Conservation (phyloP, 2,888 invertebrate species). For the Boloria euphrosyne region DNA sequence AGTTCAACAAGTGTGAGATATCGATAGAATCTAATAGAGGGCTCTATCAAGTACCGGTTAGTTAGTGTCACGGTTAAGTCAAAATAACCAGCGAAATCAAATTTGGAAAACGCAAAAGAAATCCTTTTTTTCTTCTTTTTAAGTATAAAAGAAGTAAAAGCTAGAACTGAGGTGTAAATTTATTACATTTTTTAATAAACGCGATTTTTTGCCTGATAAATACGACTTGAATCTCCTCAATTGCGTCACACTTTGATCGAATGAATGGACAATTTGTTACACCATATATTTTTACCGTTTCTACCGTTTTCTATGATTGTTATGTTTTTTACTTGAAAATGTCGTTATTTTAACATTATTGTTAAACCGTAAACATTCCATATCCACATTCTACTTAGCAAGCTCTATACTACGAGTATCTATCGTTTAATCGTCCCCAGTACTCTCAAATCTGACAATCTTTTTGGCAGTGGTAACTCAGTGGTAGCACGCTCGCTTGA, state of each 20-base stretch:
- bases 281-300: slow-evolving; percentile 28
- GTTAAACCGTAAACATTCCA: slow-evolving; percentile 6
- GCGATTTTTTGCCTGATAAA: slow-evolving; percentile 26
- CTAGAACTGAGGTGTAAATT: slow-evolving; percentile 14
- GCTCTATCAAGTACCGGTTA: no score
- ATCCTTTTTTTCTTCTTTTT: not conserved
- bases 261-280: slow-evolving; percentile 34
- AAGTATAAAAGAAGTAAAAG: not conserved
- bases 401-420: no score
- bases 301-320: slow-evolving; percentile 29
- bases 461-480: no score
- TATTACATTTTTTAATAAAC: slow-evolving; percentile 27
- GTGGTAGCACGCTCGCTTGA: no score
- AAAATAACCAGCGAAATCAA: not conserved
- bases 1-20: no score
- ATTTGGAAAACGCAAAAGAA: not conserved
- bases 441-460: no score
- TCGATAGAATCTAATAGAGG: no score
- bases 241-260: slow-evolving; percentile 42
- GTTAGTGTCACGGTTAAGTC: not conserved
- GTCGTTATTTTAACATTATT: slow-evolving; percentile 32
- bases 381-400: not conserved
- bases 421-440: no score
- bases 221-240: slow-evolving; percentile 34
- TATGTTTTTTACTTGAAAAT: slow-evolving; percentile 24